phyloP scores from a whole-genome alignment of 2,888 invertebrate genomes.

The Diaphora mendica region DNA sequence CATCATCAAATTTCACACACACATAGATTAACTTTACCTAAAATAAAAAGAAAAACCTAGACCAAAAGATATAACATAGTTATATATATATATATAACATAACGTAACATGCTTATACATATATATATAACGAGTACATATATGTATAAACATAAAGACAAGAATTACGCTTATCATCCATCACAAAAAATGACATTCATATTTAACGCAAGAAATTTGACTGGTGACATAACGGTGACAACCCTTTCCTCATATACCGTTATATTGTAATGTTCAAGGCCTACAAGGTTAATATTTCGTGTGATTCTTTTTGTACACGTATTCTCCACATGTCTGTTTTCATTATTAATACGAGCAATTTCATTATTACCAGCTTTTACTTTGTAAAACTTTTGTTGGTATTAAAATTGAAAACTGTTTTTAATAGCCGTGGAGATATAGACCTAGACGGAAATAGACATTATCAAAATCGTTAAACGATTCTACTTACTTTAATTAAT shows the following conservation, averaged over 20 bases:
- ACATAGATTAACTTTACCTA: no score
- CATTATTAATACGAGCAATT: neutral
- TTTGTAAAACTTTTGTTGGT: neutral
- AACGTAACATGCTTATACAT: no score
- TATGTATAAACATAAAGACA: neutral
- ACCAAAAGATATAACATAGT: no score
- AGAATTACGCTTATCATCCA: neutral
- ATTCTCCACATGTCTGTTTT: neutral
- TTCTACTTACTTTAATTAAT: neutral
- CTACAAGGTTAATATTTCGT: neutral
- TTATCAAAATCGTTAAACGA: neutral
- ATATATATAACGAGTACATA: no score
- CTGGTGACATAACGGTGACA: constrained; percentile 5
- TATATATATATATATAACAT: no score
- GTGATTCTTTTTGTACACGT: neutral
- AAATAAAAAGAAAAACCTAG: neutral
- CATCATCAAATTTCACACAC: no score
- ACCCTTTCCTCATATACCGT: constrained; percentile 10
- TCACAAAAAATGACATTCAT: constrained; percentile 4
- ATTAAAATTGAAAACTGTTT: no score
- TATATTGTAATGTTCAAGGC: neutral
- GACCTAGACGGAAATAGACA: neutral
- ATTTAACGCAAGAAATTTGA: constrained; percentile 6
- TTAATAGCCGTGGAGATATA: no score
- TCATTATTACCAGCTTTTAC: neutral